Evolutionary conservation across 2,113 vertebrate genomes (phyloP).

Genomic region (Tachysurus vachellii): DNA sequence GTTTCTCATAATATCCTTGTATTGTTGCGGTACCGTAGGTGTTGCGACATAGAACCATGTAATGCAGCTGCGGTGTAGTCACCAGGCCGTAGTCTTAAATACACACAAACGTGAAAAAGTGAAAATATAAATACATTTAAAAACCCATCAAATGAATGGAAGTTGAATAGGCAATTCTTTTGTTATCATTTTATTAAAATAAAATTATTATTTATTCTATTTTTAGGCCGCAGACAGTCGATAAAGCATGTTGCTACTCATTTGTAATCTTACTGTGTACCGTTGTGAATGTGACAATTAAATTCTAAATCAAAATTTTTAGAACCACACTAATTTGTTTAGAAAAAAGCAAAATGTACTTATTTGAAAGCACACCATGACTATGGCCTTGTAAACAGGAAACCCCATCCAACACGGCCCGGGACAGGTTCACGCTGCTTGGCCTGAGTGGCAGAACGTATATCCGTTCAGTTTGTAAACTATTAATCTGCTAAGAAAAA

Average conservation of each 20-base stretch:
- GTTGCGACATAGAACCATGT: conserved; percentile 91
- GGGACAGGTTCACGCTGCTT: conserved; percentile 83
- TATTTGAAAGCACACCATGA: conserved; percentile 73
- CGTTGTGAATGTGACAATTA: no score
- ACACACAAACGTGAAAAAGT: conserved; percentile 26
- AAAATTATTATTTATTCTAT: no score
- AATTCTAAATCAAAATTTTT: background rate
- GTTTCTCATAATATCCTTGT: conserved; percentile 90
- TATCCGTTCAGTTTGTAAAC: conserved; percentile 1
- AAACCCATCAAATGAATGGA: background rate
- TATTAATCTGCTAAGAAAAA: background rate
- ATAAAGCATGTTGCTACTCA: no score
- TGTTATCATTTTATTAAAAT: no score
- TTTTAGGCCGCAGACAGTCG: no score
- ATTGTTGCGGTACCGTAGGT: conserved; percentile 85
- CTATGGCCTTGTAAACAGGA: conserved; percentile 78
- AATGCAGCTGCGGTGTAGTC: conserved; percentile 95
- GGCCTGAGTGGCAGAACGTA: conserved; percentile 67
- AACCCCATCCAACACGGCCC: conserved; percentile 85
- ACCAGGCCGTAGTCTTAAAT: conserved; percentile 88
- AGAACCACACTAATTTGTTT: background rate
- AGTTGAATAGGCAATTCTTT: no score
- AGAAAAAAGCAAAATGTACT: background rate
- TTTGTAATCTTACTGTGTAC: no score
- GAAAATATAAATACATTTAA: background rate